Evolutionary conservation across 2,888 invertebrate species (phyloP).

Genomic region (Epirrhoe alternata): DNA sequence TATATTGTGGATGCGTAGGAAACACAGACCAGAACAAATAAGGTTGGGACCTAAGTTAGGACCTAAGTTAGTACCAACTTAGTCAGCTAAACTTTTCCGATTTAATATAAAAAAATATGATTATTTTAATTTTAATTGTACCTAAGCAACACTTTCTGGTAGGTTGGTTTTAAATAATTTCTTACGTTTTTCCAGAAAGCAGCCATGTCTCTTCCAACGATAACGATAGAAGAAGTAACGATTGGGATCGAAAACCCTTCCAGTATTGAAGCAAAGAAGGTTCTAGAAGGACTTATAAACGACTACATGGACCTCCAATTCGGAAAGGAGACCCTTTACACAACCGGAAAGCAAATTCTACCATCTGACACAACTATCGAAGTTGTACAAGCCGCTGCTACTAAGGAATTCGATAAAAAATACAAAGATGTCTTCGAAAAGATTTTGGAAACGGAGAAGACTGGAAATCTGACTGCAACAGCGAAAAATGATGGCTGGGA

Average conservation of each 20-base stretch:
- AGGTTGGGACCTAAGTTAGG: too few relatives aligned
- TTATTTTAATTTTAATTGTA: too few relatives aligned
- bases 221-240: constrained; percentile 66
- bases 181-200: constrained; percentile 35
- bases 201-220: constrained; percentile 66
- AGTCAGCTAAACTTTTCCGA: too few relatives aligned
- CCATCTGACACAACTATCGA: constrained; percentile 61
- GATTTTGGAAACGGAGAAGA: constrained; percentile 67
- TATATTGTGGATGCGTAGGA: too few relatives aligned
- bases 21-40: too few relatives aligned
- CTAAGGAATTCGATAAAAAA: constrained; percentile 57
- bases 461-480: constrained; percentile 66
- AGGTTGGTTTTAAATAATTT: background rate
- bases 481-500: constrained; percentile 72
- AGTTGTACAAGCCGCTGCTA: constrained; percentile 63
- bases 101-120: too few relatives aligned
- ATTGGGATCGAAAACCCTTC: constrained; percentile 62
- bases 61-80: too few relatives aligned
- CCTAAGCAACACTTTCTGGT: too few relatives aligned
- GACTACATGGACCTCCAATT: constrained; percentile 77
- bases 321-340: constrained; percentile 72
- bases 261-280: constrained; percentile 59
- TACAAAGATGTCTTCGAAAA: constrained; percentile 66
- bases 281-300: constrained; percentile 70
- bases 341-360: constrained; percentile 71